phyloP scores from a whole-genome alignment of 2,888 invertebrate species.

The Pristionchus arcanus region DNA sequence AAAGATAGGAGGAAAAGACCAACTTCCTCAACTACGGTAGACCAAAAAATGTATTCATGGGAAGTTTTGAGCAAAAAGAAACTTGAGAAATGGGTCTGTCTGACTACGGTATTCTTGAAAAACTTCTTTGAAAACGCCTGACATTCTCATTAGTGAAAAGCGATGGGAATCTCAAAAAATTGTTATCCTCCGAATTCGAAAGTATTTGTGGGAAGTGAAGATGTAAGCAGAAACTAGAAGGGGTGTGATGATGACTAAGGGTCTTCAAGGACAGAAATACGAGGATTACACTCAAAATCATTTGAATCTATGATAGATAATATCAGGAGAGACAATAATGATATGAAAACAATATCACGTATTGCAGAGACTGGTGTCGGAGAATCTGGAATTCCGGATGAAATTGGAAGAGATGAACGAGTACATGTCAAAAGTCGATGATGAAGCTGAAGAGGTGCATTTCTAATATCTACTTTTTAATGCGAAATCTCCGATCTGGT shows the following conservation, averaged over 20 bases:
- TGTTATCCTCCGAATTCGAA: not conserved
- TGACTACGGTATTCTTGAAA: not conserved
- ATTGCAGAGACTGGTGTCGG: conserved; percentile 41
- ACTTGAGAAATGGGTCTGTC: not conserved
- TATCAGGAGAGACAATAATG: not conserved
- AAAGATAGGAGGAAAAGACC: not conserved
- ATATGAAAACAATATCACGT: not conserved
- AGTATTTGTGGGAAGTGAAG: not conserved
- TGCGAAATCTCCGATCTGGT: not conserved
- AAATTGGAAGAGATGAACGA: conserved; percentile 55
- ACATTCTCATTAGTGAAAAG: not conserved
- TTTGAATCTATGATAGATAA: not conserved
- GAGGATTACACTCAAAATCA: not conserved
- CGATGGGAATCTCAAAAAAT: not conserved
- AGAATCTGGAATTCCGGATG: conserved; percentile 50
- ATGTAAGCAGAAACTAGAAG: not conserved
- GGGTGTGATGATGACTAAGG: not conserved
- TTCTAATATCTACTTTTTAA: not conserved
- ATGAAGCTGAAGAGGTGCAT: conserved; percentile 51
- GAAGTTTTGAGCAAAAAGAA: not conserved
- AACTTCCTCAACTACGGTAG: not conserved
- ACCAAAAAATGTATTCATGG: not conserved
- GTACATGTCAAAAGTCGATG: conserved; percentile 42
- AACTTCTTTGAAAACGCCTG: not conserved
- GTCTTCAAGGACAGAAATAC: not conserved